phyloP scores from a whole-genome alignment of 2,888 invertebrate species.

The Orthonevra nobilis region DNA sequence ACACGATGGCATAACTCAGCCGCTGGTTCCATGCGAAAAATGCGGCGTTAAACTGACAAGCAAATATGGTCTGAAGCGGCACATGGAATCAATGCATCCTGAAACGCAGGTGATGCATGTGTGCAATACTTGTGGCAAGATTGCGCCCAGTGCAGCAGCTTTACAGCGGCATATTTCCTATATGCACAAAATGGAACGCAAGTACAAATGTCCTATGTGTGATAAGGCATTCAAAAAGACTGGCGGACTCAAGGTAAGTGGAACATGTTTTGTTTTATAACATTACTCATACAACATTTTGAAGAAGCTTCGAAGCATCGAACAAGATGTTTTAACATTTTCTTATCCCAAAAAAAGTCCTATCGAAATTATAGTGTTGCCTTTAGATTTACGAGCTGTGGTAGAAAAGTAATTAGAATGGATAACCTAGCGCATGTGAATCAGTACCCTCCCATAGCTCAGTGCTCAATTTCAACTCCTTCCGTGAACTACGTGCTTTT shows the following conservation, averaged over 20 bases:
- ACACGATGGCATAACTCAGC: conserved; percentile 74
- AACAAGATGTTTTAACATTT: too few relatives aligned
- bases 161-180: conserved; percentile 76
- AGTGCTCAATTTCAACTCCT: too few relatives aligned
- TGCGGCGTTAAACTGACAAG: conserved; percentile 75
- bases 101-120: conserved; percentile 74
- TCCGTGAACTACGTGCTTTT: too few relatives aligned
- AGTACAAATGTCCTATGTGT: conserved; percentile 77
- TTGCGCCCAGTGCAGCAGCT: conserved; percentile 75
- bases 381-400: too few relatives aligned
- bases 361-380: too few relatives aligned
- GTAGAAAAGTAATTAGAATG: too few relatives aligned
- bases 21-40: conserved; percentile 75
- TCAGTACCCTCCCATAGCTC: too few relatives aligned
- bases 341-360: too few relatives aligned
- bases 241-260: conserved; percentile 74
- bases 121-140: conserved; percentile 75
- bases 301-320: too few relatives aligned
- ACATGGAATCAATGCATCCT: conserved; percentile 77
- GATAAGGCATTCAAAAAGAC: conserved; percentile 78
- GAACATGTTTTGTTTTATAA: too few relatives aligned
- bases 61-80: conserved; percentile 76
- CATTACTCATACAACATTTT: too few relatives aligned
- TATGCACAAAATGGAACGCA: conserved; percentile 75
- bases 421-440: too few relatives aligned